A percentile compares a stretch with the other conserved stretches of the same genome.
phyloP scores from a whole-genome alignment of 2,797 vertebrate species.

The Triplophysa bombifrons region DNA sequence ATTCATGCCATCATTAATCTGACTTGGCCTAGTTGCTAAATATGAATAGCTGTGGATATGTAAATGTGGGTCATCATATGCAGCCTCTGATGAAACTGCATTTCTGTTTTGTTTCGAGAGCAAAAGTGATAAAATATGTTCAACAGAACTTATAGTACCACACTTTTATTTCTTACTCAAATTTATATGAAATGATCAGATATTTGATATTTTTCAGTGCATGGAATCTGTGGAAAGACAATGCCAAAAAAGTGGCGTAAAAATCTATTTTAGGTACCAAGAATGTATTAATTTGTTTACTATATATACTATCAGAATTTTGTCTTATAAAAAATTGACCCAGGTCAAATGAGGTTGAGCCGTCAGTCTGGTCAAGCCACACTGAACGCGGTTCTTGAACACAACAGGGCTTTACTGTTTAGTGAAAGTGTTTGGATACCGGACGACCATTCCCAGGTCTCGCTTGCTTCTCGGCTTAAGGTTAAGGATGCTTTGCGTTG shows the following conservation, averaged over 20 bases:
- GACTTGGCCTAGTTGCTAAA: neutral
- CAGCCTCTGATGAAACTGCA: no score
- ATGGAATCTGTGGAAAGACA: no score
- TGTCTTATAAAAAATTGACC: no score
- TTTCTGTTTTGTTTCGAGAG: no score
- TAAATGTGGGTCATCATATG: no score
- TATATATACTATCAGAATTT: no score
- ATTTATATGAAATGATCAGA: neutral
- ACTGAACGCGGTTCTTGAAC: neutral
- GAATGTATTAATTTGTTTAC: no score
- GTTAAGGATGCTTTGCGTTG: constrained; percentile 22
- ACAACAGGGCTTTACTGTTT: neutral
- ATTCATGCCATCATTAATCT: neutral
- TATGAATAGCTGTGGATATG: neutral
- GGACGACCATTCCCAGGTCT: constrained; percentile 5
- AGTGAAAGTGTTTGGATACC: neutral
- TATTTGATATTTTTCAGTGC: no score
- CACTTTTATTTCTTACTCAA: neutral
- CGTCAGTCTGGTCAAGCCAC: neutral
- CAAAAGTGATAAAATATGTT: no score
- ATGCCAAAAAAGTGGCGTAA: no score
- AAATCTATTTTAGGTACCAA: no score
- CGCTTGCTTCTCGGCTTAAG: constrained; percentile 24
- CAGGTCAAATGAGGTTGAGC: neutral
- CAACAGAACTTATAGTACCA: no score